phyloP scores from a whole-genome alignment of 2,113 vertebrate genomes.

The Neolamprologus sp. region DNA sequence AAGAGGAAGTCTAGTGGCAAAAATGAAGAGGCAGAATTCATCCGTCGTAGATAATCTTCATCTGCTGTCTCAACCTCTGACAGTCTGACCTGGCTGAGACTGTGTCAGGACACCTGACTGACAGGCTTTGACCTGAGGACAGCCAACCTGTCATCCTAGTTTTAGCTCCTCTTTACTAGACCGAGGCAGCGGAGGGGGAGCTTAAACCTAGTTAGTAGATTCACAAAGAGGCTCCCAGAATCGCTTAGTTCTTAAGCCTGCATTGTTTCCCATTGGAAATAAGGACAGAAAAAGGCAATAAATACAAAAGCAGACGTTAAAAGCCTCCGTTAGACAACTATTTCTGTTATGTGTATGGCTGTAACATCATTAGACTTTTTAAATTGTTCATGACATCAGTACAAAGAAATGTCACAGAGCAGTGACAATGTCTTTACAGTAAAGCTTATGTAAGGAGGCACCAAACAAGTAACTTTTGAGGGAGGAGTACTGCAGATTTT shows the following conservation, averaged over 20 bases:
- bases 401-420: not conserved
- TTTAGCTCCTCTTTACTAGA: not conserved
- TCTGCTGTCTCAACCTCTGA: not conserved
- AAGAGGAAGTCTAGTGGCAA: not conserved
- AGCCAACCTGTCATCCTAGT: not conserved
- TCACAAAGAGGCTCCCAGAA: not conserved
- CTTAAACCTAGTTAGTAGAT: not conserved
- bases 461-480: not conserved
- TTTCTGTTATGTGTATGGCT: not conserved
- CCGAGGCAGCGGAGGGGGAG: not conserved
- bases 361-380: not conserved
- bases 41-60: not conserved
- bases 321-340: not conserved
- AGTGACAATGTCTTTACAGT: not conserved
- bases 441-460: not conserved
- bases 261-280: not conserved
- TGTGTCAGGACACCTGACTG: slow-evolving; percentile 30
- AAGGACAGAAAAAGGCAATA: not conserved
- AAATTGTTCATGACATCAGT: not conserved
- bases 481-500: not conserved
- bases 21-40: not conserved
- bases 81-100: slow-evolving; percentile 40
- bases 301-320: not conserved
- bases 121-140: not conserved
- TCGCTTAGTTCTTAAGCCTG: not conserved